Evolutionary conservation across 2,113 vertebrate species (phyloP), one percentile per base, ranked within the genome.

Genomic region (Natator depressus): DNA sequence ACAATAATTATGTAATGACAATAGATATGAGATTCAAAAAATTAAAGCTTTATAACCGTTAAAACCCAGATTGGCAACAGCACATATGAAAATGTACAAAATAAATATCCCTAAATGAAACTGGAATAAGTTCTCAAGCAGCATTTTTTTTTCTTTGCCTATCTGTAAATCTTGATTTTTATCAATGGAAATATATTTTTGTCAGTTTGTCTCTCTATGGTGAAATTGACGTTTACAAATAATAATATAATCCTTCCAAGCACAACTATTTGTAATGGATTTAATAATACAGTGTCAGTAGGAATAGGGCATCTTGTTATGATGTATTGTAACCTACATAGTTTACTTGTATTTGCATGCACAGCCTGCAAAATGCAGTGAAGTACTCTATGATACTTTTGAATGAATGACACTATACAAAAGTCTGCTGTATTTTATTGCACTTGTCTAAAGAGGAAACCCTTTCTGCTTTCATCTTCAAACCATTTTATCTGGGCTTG

Each of bases 401-500:
- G 42, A 86, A 95, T 93, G 84, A 97, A 81, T 90, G 82, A 90
- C 0, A 1, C 53, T 72, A 19, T 92, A 87, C 51, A 88, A 81
- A 97, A 93, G 90, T 65, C 69, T 93, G 62, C 94, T 87, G 3
- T 82, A 19, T 82, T 94, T 95, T 80, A 55, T 51, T 94, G 62
- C 83, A 96, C 76, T 89, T 94, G 65, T 88, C 75, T 91, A 80
- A 91, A 59, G 90, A 94, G 93, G 93, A 95, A 97, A 72, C 85
- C 96, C 93, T 12, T 57, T 42, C 53, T 65, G 59, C 96, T 98
- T 97, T 98, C 57, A 95, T 97, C 97, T 98, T 92, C 72, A 92
- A 97, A 79, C 54, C 89, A 35, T 96, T 95, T 97, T 87, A 93
- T 29, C 87, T 88, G 76, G 84, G 50, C 94, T 59, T 86, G 55